Evolutionary conservation across 2,113 vertebrate genomes (phyloP).

Genomic region (Marmota monax): DNA sequence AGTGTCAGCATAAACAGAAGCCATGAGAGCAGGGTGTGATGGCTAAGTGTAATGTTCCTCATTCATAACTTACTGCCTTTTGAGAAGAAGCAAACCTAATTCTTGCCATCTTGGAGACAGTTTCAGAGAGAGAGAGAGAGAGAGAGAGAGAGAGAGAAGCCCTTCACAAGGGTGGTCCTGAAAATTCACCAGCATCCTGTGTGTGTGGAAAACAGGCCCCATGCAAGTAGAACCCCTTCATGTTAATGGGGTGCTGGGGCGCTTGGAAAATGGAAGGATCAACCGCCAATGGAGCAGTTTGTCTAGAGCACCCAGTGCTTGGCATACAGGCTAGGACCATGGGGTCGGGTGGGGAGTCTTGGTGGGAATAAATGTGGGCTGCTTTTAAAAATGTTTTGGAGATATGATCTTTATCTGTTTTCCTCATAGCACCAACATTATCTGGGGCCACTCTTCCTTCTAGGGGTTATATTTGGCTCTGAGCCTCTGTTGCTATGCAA

Average conservation of each 20-base stretch:
- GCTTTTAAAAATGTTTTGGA: background rate
- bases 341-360: background rate
- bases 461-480: background rate
- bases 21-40: too few relatives aligned
- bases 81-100: background rate
- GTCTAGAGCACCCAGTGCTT: background rate
- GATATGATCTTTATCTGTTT: slow-evolving; percentile 1
- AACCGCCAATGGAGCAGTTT: background rate
- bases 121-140: background rate
- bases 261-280: background rate
- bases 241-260: background rate
- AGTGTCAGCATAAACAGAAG: too few relatives aligned
- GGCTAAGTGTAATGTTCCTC: background rate
- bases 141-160: too few relatives aligned
- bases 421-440: background rate
- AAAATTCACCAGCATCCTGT: background rate
- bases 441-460: background rate
- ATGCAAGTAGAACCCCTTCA: background rate
- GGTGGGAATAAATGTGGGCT: background rate
- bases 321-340: background rate
- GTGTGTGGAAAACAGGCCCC: background rate
- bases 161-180: background rate
- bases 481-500: slow-evolving; percentile 21
- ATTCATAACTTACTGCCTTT: background rate
- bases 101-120: background rate